Percentiles rank a stretch among this genome's conserved stretches.
phyloP scores from a whole-genome alignment of 2,888 invertebrate genomes.

The Therioaphis trifolii region DNA sequence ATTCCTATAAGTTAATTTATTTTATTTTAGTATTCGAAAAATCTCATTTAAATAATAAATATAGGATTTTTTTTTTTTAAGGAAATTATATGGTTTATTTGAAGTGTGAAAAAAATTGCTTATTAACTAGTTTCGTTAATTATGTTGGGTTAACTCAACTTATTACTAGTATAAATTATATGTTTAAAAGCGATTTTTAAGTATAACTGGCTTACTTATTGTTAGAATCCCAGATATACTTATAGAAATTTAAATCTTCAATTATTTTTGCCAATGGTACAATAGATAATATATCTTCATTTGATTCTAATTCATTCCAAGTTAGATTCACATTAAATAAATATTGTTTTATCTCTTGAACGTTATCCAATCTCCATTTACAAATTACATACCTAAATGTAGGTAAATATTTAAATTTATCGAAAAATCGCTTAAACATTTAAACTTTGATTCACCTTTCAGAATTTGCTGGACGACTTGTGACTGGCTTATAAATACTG shows the following conservation, averaged over 20 bases:
- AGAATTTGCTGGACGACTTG: conserved; percentile 96
- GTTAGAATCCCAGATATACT: conserved; percentile 85
- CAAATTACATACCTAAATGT: conserved; percentile 83
- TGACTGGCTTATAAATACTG: conserved; percentile 92
- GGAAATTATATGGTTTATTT: too few species aligned
- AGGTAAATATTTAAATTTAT: conserved; percentile 37
- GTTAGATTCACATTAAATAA: conserved; percentile 77
- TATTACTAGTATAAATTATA: too few species aligned
- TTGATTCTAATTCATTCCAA: conserved; percentile 65
- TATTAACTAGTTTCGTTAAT: too few species aligned
- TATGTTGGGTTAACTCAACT: too few species aligned
- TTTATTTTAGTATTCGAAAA: too few species aligned
- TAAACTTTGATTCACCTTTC: conserved; percentile 75
- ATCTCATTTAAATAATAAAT: too few species aligned
- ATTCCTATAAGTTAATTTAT: too few species aligned
- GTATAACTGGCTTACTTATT: conserved; percentile 75
- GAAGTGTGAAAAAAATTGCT: too few species aligned
- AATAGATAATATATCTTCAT: conserved; percentile 76
- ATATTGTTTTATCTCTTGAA: conserved; percentile 76
- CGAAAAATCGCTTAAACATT: background rate
- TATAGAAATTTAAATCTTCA: conserved; percentile 78
- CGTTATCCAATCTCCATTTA: conserved; percentile 77
- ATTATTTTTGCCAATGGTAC: conserved; percentile 79
- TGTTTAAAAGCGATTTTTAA: too few species aligned
- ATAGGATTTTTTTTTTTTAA: too few species aligned